phyloP scores from a whole-genome alignment of 2,797 vertebrate genomes.

The Cetoscarus ocellatus region DNA sequence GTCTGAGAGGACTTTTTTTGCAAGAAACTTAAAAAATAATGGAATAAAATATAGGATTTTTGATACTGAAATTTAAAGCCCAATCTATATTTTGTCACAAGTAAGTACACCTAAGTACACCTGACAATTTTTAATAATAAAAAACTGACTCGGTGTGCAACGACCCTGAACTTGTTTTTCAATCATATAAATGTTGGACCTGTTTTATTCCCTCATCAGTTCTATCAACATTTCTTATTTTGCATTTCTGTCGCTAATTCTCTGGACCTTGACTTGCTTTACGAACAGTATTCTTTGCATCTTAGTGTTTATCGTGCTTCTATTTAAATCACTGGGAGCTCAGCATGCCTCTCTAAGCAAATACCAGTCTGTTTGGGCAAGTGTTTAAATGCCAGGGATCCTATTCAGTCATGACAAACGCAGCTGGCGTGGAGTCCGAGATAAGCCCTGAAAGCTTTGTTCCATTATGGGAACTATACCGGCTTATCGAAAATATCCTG shows the following conservation, averaged over 20 bases:
- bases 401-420: conserved; percentile 48
- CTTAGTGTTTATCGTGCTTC: conserved; percentile 29
- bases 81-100: too few relatives aligned
- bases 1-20: too few relatives aligned
- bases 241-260: conserved; percentile 22
- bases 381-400: conserved; percentile 55
- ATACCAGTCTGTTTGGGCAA: conserved; percentile 56
- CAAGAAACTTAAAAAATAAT: too few relatives aligned
- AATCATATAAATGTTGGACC: neutral
- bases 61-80: too few relatives aligned
- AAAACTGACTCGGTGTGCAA: neutral
- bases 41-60: too few relatives aligned
- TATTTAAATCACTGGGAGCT: conserved; percentile 48
- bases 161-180: conserved; percentile 18
- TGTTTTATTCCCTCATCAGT: neutral
- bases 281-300: conserved; percentile 42
- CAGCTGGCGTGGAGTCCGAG: conserved; percentile 48
- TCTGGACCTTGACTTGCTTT: conserved; percentile 34
- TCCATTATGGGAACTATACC: conserved; percentile 69
- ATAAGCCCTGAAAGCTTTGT: conserved; percentile 67
- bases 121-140: too few relatives aligned
- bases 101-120: too few relatives aligned
- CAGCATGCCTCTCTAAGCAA: conserved; percentile 52
- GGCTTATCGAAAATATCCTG: conserved; percentile 69
- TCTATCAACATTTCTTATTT: conserved; percentile 10